phyloP scores from a whole-genome alignment of 2,888 invertebrate species.

The Criorhina ranunculi region DNA sequence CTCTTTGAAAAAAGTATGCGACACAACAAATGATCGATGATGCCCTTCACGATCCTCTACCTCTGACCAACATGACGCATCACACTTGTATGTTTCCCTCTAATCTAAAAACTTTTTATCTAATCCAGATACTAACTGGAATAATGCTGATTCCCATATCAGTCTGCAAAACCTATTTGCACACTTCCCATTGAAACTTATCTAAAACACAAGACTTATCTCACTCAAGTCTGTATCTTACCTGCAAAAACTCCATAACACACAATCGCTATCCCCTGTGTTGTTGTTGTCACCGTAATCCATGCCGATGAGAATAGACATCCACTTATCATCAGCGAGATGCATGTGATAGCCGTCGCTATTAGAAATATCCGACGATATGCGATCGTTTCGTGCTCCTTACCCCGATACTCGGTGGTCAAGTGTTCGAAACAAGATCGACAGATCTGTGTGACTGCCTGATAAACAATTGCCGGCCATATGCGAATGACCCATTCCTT shows the following conservation, averaged over 20 bases:
- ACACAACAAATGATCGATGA: not conserved
- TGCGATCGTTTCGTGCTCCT: constrained; percentile 80
- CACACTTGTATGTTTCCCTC: not conserved
- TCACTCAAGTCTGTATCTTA: constrained; percentile 67
- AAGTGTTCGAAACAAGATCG: constrained; percentile 83
- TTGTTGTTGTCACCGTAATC: constrained; percentile 82
- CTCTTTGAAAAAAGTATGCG: no score
- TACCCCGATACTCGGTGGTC: constrained; percentile 82
- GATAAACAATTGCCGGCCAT: constrained; percentile 84
- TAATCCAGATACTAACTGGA: constrained; percentile 33
- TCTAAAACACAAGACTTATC: constrained; percentile 49
- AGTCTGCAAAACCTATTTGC: not conserved
- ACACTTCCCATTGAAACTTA: constrained; percentile 18
- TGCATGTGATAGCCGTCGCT: constrained; percentile 82
- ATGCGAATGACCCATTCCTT: constrained; percentile 83
- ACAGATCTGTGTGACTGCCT: constrained; percentile 83
- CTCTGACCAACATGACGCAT: constrained; percentile 9
- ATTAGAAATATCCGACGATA: constrained; percentile 82
- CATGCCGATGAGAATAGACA: constrained; percentile 84
- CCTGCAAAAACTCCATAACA: constrained; percentile 84
- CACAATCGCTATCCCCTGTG: constrained; percentile 83
- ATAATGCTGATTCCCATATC: constrained; percentile 33
- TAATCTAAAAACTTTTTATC: not conserved
- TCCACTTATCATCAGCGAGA: constrained; percentile 83
- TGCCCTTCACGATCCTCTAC: no score